Base-by-base conservation (phyloP, 1,140 invertebrate genomes). In the Drosophila lini region DNA sequence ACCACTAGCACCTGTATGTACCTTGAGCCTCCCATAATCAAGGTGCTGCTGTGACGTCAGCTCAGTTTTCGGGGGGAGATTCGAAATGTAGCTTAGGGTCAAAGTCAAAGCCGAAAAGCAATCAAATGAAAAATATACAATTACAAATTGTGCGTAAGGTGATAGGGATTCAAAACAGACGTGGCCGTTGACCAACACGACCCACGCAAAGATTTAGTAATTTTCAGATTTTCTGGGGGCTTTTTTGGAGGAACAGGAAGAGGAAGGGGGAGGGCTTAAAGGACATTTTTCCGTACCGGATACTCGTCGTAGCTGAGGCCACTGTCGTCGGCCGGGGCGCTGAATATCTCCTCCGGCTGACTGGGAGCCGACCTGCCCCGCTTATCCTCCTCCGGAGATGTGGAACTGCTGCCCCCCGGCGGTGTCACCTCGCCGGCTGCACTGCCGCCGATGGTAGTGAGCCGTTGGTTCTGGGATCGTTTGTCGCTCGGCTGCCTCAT, bases 271-370 rank as follows among this genome's bases (percentile, higher is more conserved):
- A 28, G 15, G n/a, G 3, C 5, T 48, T 48, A 3, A 34, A 34
- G 25, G 50, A 53, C 3, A 53, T 8, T 11, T 57, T 57, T 16
- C 10, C 67, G 61, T 71, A 92, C 91, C 68, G 91, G 91, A 69
- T 92, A 92, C 73, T 92, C 91, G 56, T 92, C 91, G 55, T 92
- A 92, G 74, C 81, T 22, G 15, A 61, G 59, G 22, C 59, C 59
- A 61, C 59, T 81, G 41, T 79, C 76, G 28, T 92, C 84, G 13
- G 68, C 52, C 16, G 84, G 84, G 45, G 81, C 76, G 64, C 77
- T 90, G 28, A 91, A 91, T 42, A 91, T 90, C 59, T 91, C 90
- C 69, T 91, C 90, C 47, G 90, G 90, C 68, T 91, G 90, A 15
- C 86, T 83, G 52, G 48, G 68, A 2, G 59, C 55, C 13, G 62